Conservation (phyloP, 2,113 vertebrate genomes). For the Loxodonta africana region DNA sequence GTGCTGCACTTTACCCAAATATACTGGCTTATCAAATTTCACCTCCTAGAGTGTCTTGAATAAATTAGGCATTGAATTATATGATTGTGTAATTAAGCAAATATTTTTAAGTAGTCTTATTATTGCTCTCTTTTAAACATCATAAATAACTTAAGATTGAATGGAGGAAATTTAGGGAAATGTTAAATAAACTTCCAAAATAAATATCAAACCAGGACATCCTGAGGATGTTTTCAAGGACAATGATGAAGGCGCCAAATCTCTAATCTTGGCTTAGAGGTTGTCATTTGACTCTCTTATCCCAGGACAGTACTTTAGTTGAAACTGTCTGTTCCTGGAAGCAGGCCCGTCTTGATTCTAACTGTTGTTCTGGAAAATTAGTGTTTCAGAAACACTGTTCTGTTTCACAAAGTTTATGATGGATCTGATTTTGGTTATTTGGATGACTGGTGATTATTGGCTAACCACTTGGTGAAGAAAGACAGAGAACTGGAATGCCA, state of each 20-base stretch:
- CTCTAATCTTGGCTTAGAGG: background rate
- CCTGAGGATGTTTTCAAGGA: background rate
- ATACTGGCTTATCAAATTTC: background rate
- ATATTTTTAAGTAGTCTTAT: background rate
- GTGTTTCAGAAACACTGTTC: background rate
- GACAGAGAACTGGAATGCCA: background rate
- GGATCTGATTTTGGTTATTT: background rate
- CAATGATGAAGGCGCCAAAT: background rate
- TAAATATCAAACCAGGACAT: slow-evolving; percentile 52
- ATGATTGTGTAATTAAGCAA: background rate
- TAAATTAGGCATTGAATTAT: background rate
- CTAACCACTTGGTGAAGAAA: background rate
- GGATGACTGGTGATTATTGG: background rate
- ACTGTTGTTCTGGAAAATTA: background rate
- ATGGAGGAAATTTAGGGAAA: background rate
- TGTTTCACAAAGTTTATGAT: background rate
- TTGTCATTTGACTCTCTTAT: background rate
- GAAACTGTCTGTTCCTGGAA: background rate
- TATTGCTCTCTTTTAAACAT: background rate
- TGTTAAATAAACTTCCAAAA: slow-evolving; percentile 50
- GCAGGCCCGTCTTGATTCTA: background rate
- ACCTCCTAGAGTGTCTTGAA: background rate
- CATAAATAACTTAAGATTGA: background rate
- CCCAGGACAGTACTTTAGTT: background rate
- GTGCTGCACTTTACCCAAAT: background rate